Percentiles rank a stretch among this genome's conserved stretches.
phyloP scores from a whole-genome alignment of 2,113 vertebrate species.

The Uria lomvia region DNA sequence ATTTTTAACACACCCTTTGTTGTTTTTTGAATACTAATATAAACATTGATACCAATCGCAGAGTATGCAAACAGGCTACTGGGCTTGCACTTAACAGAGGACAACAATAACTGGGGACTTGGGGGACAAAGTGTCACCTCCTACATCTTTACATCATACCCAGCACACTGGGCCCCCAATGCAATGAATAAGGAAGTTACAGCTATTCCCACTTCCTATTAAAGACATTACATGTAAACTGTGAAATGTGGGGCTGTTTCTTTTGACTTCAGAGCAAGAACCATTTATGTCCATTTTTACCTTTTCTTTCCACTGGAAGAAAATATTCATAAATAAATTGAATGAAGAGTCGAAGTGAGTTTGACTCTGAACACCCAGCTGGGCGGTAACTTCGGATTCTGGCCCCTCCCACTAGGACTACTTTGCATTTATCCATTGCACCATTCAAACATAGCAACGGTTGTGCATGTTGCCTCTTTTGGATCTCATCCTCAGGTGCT shows the following conservation, averaged over 20 bases:
- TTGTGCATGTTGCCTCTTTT: not conserved
- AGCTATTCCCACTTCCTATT: not conserved
- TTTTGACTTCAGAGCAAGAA: not conserved
- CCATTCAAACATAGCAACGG: not conserved
- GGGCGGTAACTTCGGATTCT: not conserved
- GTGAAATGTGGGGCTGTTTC: not conserved
- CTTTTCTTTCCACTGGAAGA: not conserved
- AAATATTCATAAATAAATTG: not conserved
- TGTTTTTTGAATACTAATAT: conserved; percentile 66
- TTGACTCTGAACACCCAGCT: not conserved
- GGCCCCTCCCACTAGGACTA: not conserved
- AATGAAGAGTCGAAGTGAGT: not conserved
- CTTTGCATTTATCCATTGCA: not conserved
- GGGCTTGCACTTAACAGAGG: conserved; percentile 2
- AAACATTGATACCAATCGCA: conserved; percentile 63
- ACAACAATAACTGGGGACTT: not conserved
- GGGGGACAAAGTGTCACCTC: not conserved
- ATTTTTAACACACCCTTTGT: conserved; percentile 65
- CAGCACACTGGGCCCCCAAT: not conserved
- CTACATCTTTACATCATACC: not conserved
- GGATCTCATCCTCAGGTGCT: not conserved
- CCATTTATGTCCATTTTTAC: not conserved
- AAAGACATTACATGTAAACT: not conserved
- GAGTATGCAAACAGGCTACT: conserved; percentile 55
- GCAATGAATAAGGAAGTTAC: not conserved